A percentile compares a stretch with the other conserved stretches of the same genome.
Conservation (phyloP, 1,140 invertebrate species). For the Periplaneta americana region DNA sequence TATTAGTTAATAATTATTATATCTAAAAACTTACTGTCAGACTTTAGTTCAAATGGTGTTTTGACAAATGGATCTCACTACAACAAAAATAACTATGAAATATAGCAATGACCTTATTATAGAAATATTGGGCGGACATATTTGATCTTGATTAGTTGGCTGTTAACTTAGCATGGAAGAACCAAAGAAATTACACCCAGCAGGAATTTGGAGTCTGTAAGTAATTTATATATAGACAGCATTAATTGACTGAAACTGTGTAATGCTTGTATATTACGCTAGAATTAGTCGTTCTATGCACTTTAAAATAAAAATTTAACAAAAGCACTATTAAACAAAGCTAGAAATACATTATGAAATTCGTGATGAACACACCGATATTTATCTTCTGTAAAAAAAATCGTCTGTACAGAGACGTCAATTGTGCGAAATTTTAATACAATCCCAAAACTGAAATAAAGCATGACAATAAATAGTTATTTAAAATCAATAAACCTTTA, state of each 20-base stretch:
- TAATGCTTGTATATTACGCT: neutral
- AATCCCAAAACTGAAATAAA: neutral
- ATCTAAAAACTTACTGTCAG: neutral
- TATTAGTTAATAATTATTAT: neutral
- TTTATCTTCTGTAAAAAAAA: neutral
- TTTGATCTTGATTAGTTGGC: conserved; percentile 17
- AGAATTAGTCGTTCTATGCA: neutral
- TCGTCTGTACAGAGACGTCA: neutral
- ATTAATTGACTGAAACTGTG: neutral
- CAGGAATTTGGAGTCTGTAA: neutral
- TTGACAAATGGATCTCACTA: conserved; percentile 4
- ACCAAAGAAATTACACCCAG: neutral
- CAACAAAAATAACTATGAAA: conserved; percentile 3
- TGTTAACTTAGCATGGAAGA: conserved; percentile 7
- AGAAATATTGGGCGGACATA: conserved; percentile 19
- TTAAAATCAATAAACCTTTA: conserved; percentile 50
- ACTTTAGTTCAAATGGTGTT: neutral
- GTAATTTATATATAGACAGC: neutral
- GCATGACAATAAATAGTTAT: neutral
- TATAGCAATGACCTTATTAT: conserved; percentile 14
- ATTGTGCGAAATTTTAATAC: neutral
- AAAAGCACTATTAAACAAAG: neutral
- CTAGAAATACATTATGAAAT: neutral
- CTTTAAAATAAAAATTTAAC: neutral
- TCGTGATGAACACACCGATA: neutral